phyloP scores from a whole-genome alignment of 2,888 invertebrate genomes.

The Morpho deidamia region DNA sequence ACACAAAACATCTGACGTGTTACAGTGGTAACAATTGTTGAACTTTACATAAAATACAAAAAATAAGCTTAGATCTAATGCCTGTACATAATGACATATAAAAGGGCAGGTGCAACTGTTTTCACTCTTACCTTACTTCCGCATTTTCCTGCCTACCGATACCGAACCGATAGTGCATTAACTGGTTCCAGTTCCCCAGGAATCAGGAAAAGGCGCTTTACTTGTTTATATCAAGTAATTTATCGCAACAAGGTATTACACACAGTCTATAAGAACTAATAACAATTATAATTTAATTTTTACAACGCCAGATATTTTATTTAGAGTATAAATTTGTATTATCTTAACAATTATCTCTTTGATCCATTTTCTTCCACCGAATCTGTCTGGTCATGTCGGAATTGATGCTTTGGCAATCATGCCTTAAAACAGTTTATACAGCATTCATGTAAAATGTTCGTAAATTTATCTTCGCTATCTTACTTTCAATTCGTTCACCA shows the following conservation, averaged over 20 bases:
- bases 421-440: too few species aligned
- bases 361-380: too few species aligned
- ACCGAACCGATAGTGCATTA: background rate
- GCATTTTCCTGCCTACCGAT: slow-evolving; percentile 18
- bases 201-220: slow-evolving; percentile 23
- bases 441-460: too few species aligned
- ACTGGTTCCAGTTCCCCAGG: slow-evolving; percentile 7
- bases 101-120: slow-evolving; percentile 16
- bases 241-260: slow-evolving; percentile 1
- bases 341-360: too few species aligned
- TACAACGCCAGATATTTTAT: too few species aligned
- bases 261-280: background rate
- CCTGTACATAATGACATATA: slow-evolving; percentile 14
- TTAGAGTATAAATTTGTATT: too few species aligned
- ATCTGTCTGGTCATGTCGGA: too few species aligned
- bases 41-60: background rate
- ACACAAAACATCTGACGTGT: too few species aligned
- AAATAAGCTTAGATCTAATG: background rate
- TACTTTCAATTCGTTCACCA: too few species aligned
- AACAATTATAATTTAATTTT: background rate
- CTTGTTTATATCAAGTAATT: slow-evolving; percentile 12
- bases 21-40: background rate
- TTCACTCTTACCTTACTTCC: slow-evolving; percentile 22
- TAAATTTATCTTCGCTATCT: too few species aligned
- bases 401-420: too few species aligned